Conservation (phyloP, 2,797 vertebrate species). For the Tokudaia tokunoshimensis region DNA sequence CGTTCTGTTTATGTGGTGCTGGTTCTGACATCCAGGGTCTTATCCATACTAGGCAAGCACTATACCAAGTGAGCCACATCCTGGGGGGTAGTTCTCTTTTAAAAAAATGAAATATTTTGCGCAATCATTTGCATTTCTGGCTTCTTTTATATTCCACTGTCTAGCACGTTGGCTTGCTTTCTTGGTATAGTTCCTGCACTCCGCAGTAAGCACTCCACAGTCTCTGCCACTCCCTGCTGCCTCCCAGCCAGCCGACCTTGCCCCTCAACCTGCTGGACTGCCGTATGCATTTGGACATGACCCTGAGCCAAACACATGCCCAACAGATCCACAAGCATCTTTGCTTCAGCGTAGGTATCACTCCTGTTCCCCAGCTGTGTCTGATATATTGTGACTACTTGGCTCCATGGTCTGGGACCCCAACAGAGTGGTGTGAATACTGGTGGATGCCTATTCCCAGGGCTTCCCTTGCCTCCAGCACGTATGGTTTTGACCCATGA, state of each 20-base stretch:
- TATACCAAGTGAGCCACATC: neutral
- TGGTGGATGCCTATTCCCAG: constrained; percentile 13
- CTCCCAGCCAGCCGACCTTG: neutral
- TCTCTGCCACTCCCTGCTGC: neutral
- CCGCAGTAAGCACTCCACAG: neutral
- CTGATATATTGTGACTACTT: neutral
- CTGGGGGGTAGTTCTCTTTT: neutral
- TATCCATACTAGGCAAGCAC: neutral
- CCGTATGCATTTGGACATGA: neutral
- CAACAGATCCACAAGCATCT: neutral
- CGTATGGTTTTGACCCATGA: constrained; percentile 54
- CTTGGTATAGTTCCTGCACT: neutral
- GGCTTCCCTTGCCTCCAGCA: constrained; percentile 45
- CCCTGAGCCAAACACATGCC: neutral
- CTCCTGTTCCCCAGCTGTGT: neutral
- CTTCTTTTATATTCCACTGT: neutral
- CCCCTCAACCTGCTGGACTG: neutral
- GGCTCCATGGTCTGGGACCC: neutral
- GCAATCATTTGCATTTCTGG: neutral
- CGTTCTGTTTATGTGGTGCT: neutral
- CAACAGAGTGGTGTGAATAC: neutral
- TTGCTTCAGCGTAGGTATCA: neutral
- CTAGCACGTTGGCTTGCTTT: neutral
- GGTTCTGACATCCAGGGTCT: neutral
- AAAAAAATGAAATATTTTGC: neutral